Evolutionary conservation across 2,797 vertebrate genomes (phyloP), one percentile per base, ranked within the genome.

Genomic region (Pygocentrus nattereri): DNA sequence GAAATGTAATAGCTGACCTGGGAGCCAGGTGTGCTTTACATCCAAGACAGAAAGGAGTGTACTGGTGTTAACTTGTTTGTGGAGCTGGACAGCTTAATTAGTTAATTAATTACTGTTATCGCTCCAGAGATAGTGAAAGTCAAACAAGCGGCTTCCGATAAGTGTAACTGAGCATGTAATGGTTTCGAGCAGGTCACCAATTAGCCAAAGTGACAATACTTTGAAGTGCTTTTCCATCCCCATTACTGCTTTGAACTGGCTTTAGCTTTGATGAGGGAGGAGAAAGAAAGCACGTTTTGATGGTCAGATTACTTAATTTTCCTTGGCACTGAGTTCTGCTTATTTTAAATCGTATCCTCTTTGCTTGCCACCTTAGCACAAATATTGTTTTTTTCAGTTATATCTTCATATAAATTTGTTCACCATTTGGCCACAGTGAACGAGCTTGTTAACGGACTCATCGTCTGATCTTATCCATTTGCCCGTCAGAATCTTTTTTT

Each of bases 391-490:
- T n/a, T 49, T 31, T 56, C 41, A n/a, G 25, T 62, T 72, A 34
- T 31, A 69, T 75, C 49, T 18, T 77, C 72, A 56, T 52, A 65
- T 27, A 78, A 61, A 82, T 74, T 6, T 71, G 38, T 64, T 56
- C 50, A 80, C 18, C 56, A 27, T 88, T 85, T 88, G 87, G 88
- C 88, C 86, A 67, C 15, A 31, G 73, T 83, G 84, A 87, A 82
- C 19, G 80, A 87, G 83, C 82, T 82, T 85, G 85, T 84, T 88
- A 86, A 91, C 85, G 89, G 87, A 78, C 61, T 79, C 69, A 34
- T 49, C 54, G 27, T 76, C 68, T 38, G 75, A 79, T 86, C 74
- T 80, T 65, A 83, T 82, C 74, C 64, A 76, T 70, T 83, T 76
- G 67, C 64, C 72, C 77, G 69, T 84, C 49, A n/a, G 74, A 82